Percentiles rank a stretch among this genome's conserved stretches.
These are phyloP conservation scores for Hoplostethus atlanticus DNA, from an alignment of 2,797 vertebrate species.

Conservation along the genomic window DNA sequence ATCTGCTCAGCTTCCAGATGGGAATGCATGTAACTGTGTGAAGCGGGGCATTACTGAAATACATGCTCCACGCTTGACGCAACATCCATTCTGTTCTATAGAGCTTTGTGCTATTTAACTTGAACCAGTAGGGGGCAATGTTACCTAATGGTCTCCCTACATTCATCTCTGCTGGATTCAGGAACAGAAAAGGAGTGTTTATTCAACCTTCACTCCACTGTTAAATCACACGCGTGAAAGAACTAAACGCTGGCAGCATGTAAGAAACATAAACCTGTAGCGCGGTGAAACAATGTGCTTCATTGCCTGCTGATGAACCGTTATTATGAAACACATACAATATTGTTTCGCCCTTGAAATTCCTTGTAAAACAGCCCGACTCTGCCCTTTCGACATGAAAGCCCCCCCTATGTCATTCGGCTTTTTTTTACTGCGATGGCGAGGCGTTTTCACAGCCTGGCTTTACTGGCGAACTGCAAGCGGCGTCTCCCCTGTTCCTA, in stretches of 20 bases:
- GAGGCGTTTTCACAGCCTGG: conserved; percentile 47
- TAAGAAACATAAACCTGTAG: conserved; percentile 51
- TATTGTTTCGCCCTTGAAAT: conserved; percentile 48
- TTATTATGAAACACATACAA: conserved; percentile 63
- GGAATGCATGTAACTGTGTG: neutral
- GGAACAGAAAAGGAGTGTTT: conserved; percentile 16
- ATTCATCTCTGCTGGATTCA: neutral
- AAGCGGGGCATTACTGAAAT: neutral
- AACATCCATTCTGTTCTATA: neutral
- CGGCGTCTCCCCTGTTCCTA: conserved; percentile 37
- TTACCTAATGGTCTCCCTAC: conserved; percentile 31
- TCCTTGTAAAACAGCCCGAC: conserved; percentile 29
- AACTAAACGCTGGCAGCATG: conserved; percentile 33
- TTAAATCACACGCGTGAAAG: conserved; percentile 44
- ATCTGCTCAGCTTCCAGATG: neutral
- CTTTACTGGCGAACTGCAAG: conserved; percentile 44
- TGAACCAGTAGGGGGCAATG: conserved; percentile 77
- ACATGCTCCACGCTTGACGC: neutral
- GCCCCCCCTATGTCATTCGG: conserved; percentile 36
- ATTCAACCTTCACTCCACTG: conserved; percentile 45
- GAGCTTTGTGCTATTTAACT: conserved; percentile 25
- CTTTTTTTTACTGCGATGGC: conserved; percentile 25
- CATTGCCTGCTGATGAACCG: conserved; percentile 48
- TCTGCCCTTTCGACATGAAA: conserved; percentile 40
- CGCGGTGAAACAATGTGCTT: conserved; percentile 50